Evolutionary conservation across 2,797 vertebrate species (phyloP).

Genomic region (Cossypha polioptera): DNA sequence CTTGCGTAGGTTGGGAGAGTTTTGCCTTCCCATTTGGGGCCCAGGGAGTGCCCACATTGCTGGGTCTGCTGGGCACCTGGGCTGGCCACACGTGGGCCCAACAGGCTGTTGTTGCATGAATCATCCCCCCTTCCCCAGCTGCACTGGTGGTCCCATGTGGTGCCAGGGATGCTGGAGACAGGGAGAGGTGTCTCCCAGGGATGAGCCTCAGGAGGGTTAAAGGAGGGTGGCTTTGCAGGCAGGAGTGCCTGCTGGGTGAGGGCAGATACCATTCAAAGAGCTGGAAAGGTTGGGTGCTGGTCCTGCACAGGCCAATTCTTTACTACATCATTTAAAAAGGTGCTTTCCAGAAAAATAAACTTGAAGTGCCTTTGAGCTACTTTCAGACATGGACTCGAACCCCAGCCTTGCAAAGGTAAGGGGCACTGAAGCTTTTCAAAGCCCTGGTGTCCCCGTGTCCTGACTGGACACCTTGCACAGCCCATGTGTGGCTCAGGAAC

Average conservation of each 20-base stretch:
- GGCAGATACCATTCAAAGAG: background rate
- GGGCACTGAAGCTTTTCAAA: background rate
- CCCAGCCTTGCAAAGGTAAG: background rate
- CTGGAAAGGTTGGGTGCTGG: background rate
- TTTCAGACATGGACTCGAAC: background rate
- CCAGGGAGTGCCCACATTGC: background rate
- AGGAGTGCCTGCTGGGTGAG: background rate
- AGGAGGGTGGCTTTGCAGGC: background rate
- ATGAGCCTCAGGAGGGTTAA: background rate
- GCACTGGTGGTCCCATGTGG: rapidly evolving
- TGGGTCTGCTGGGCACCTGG: background rate
- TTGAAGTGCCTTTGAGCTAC: rapidly evolving
- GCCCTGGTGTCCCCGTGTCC: rapidly evolving
- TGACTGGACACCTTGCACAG: background rate
- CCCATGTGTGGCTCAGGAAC: rapidly evolving
- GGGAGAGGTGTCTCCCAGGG: background rate
- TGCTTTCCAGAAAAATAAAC: background rate
- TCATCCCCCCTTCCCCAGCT: background rate
- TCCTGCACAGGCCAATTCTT: background rate
- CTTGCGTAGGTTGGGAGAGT: background rate
- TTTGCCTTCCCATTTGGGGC: background rate
- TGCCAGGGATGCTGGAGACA: rapidly evolving
- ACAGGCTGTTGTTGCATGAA: rapidly evolving
- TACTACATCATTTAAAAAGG: background rate
- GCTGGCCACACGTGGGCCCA: background rate